These are phyloP conservation scores for Trachythela sp. DNA, from an alignment of 64 coral and sea anemone species.

Conservation along the genomic window DNA sequence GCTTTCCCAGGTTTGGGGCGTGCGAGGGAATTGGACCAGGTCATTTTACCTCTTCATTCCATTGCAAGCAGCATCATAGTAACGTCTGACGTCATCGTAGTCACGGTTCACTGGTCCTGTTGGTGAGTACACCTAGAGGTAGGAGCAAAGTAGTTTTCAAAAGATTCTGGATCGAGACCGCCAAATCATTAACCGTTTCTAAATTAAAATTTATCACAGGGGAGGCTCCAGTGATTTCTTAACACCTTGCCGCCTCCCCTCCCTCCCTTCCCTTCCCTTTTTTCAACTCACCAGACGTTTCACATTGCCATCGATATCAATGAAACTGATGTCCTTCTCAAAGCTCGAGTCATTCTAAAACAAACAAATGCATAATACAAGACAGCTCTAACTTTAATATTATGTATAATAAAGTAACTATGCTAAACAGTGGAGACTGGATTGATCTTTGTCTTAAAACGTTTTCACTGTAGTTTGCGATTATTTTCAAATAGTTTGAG, in stretches of 20 bases:
- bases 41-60: constrained; percentile 71
- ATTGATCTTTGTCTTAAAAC: too few species aligned
- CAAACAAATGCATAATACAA: neutral
- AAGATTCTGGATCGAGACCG: too few species aligned
- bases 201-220: too few species aligned
- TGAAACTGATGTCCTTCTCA: constrained; percentile 12
- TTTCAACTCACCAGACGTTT: neutral
- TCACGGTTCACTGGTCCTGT: constrained; percentile 93
- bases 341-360: neutral
- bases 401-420: neutral
- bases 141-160: too few species aligned
- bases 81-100: constrained; percentile 90
- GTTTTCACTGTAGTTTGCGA: too few species aligned
- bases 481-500: too few species aligned
- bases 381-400: neutral
- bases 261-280: neutral
- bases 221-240: too few species aligned
- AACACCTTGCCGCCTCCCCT: too few species aligned
- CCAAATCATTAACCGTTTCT: too few species aligned
- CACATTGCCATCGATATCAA: neutral
- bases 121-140: constrained; percentile 63
- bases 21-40: neutral
- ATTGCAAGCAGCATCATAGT: constrained; percentile 65
- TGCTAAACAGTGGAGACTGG: too few species aligned
- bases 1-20: neutral